Evolutionary conservation across 2,113 vertebrate genomes (phyloP), one percentile per base, ranked within the genome.

Genomic region (Oxyruncus cristatus): DNA sequence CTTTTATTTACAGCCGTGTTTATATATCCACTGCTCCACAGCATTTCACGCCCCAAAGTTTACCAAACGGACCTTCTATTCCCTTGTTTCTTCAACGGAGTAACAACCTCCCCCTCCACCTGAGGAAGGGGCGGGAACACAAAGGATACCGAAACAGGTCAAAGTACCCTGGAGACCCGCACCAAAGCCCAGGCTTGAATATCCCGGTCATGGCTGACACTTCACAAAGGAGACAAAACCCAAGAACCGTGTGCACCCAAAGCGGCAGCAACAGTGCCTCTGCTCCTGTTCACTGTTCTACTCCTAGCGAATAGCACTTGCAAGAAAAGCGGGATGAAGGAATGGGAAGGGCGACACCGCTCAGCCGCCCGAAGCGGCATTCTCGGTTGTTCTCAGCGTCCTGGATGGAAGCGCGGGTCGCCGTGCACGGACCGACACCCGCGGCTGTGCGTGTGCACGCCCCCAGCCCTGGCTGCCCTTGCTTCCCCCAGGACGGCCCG

Each of bases 391-490:
- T 39, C 18, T 12, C 20, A 7, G 53, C 21, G 55, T 35, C 19
- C 3, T 6, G 3, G 11, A 17, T 3, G n/a, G 37, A 7, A 3
- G 3, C 1, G 10, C 3, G 13, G 6, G 3, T 12, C 5, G 15
- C 15, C 2, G 21, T 3, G 53, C 6, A 11, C 2, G 11, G 15
- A 32, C 4, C 9, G 32, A 3, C 3, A 12, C n/a, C 2, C 0
- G 5, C 37, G 12, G 6, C 22, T 5, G 28, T 2, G 12, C 9
- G 24, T 6, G 30, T 3, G 12, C 9, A 6, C 20, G 14, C 15
- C 46, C n/a, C 8, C 5, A 1, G 17, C 16, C 26, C 63, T 26
- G 26, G 8, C 65, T 0, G 66, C 42, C 15, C 42, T n/a, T 8
- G 10, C 33, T 5, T 6, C n/a, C 44, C 52, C 21, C 44, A 26